These are phyloP conservation scores for Gila robusta DNA, from an alignment of 2,797 vertebrate genomes.

Conservation along the genomic window DNA sequence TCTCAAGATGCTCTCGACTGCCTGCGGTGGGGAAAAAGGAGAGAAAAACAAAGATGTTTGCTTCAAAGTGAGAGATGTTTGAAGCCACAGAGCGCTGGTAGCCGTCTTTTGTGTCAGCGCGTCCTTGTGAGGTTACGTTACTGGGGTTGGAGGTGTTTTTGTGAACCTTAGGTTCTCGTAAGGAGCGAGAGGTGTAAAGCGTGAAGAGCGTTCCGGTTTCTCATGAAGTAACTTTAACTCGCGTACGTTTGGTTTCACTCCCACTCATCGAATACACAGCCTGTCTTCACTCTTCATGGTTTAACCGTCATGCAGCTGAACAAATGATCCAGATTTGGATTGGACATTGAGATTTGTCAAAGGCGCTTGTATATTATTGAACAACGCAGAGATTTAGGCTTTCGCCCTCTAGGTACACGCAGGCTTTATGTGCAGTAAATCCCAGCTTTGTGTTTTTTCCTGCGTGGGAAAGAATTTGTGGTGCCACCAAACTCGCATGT, in stretches of 20 bases:
- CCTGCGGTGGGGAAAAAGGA: slow-evolving; percentile 55
- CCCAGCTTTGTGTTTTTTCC: slow-evolving; percentile 61
- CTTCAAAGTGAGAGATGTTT: slow-evolving; percentile 73
- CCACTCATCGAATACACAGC: slow-evolving; percentile 67
- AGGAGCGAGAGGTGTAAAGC: slow-evolving; percentile 74
- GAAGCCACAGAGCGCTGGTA: slow-evolving; percentile 75
- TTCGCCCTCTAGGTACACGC: slow-evolving; percentile 65
- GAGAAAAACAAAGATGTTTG: slow-evolving; percentile 74
- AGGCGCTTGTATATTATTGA: slow-evolving; percentile 15
- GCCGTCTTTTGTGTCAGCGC: slow-evolving; percentile 74
- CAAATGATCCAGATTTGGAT: slow-evolving; percentile 64
- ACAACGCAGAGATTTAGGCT: slow-evolving; percentile 50
- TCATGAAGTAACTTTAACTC: slow-evolving; percentile 71
- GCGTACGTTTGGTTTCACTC: slow-evolving; percentile 62
- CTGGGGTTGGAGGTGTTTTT: slow-evolving; percentile 51
- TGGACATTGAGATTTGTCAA: slow-evolving; percentile 18
- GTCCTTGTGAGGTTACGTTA: slow-evolving; percentile 72
- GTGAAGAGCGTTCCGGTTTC: slow-evolving; percentile 67
- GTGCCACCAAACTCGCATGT: slow-evolving; percentile 75
- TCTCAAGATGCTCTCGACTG: slow-evolving; percentile 63
- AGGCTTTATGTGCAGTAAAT: slow-evolving; percentile 69
- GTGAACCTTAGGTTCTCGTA: slow-evolving; percentile 73
- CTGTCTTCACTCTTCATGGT: slow-evolving; percentile 64
- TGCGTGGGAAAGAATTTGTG: slow-evolving; percentile 80
- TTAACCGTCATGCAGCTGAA: slow-evolving; percentile 67